Percentiles rank a stretch among this genome's conserved stretches.
These are phyloP conservation scores for Sebastes kiyomatsui DNA, from an alignment of 2,797 vertebrate genomes.

Conservation along the genomic window DNA sequence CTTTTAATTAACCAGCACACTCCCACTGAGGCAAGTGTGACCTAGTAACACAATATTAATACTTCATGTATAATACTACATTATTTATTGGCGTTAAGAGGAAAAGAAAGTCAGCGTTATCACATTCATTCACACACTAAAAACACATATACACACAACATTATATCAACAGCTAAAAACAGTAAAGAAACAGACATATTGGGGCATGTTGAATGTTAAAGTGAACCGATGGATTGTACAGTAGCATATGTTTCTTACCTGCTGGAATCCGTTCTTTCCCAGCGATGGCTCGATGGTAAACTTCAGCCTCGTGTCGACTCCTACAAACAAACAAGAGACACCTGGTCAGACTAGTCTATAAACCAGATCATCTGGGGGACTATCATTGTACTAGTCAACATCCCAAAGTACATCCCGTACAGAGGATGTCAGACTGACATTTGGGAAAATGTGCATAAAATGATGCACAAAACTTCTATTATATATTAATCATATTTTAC, in stretches of 20 bases:
- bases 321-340: constrained; percentile 74
- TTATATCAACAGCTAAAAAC: not conserved
- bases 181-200: not conserved
- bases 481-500: not conserved
- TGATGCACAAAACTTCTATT: not conserved
- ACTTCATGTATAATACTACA: not conserved
- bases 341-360: not conserved
- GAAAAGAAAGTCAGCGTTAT: not conserved
- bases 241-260: constrained; percentile 80
- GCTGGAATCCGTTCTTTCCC: constrained; percentile 97
- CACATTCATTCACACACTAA: not conserved
- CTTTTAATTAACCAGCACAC: not conserved
- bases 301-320: constrained; percentile 96
- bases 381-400: not conserved
- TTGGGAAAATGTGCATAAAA: not conserved
- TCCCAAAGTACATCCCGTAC: not conserved
- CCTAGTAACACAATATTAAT: not conserved
- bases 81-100: not conserved
- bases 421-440: not conserved
- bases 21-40: not conserved
- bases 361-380: not conserved
- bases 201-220: not conserved
- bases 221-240: not conserved
- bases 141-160: not conserved
- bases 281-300: constrained; percentile 96